A percentile compares a stretch with the other conserved stretches of the same genome.
Conservation (phyloP, 2,797 vertebrate species). For the Sylvia borin region DNA sequence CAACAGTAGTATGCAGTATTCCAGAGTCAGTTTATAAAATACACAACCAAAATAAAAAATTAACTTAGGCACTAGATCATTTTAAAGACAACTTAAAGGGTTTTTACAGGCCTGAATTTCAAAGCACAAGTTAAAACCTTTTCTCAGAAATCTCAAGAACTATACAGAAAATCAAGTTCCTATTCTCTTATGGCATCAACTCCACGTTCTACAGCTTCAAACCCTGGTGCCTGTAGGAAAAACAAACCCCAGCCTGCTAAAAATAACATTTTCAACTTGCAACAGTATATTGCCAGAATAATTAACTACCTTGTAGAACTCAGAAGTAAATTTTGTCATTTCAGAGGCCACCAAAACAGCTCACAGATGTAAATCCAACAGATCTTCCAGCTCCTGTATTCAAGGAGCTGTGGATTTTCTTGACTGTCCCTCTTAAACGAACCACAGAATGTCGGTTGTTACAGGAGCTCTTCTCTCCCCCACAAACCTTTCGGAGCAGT, state of each 20-base stretch:
- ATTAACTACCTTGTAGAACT: background rate
- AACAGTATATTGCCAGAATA: background rate
- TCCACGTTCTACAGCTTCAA: background rate
- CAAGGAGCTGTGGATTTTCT: background rate
- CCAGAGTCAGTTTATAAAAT: background rate
- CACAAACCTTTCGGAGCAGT: background rate
- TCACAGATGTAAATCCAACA: background rate
- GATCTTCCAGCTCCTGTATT: background rate
- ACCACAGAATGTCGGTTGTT: background rate
- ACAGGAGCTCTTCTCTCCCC: background rate
- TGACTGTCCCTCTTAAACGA: background rate
- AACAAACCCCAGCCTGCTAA: background rate
- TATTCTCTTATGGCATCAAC: background rate
- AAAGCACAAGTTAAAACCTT: background rate
- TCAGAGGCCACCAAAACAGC: background rate
- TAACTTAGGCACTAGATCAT: background rate
- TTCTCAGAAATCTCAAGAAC: background rate
- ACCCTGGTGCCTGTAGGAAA: fast-evolving
- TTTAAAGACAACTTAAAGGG: background rate
- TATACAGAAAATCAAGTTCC: background rate
- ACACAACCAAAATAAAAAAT: background rate
- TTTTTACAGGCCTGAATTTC: background rate
- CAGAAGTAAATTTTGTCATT: background rate
- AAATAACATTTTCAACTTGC: background rate
- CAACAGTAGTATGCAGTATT: background rate